A percentile compares a stretch with the other conserved stretches of the same genome.
Conservation (phyloP, 2,888 invertebrate species). For the Tricholauxania praeusta region DNA sequence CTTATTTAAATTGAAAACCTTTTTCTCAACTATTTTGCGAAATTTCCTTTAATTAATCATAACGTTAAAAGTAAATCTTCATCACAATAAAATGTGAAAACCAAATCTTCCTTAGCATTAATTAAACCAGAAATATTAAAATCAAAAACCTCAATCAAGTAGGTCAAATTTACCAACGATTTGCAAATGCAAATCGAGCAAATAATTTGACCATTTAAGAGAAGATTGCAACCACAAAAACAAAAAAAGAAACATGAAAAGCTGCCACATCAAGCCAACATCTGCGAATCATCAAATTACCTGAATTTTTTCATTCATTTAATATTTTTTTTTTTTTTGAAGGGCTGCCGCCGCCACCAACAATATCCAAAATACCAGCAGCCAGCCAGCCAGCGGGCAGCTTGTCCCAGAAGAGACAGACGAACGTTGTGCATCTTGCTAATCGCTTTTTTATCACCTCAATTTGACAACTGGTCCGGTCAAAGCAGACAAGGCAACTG, state of each 20-base stretch:
- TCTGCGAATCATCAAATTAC: slow-evolving; percentile 16
- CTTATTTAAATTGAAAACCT: no score
- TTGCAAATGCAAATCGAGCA: slow-evolving; percentile 5
- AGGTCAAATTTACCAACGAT: background rate
- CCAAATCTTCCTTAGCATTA: no score
- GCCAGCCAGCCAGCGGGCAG: background rate
- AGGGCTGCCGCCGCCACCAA: no score
- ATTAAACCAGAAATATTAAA: no score
- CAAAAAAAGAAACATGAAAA: no score
- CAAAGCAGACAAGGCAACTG: background rate
- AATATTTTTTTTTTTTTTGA: no score
- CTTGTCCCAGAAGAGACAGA: background rate
- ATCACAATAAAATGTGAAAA: no score
- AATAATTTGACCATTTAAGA: slow-evolving; percentile 5
- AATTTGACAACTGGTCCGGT: background rate
- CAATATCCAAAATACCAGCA: background rate
- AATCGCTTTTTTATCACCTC: slow-evolving; percentile 19
- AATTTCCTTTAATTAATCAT: no score
- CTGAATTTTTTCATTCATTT: no score
- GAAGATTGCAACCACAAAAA: background rate
- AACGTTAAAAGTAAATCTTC: no score
- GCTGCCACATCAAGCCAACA: background rate
- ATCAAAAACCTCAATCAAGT: background rate
- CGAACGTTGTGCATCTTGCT: slow-evolving; percentile 1
- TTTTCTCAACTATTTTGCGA: no score